Percentiles rank a stretch among this genome's conserved stretches.
These are phyloP conservation scores for Vireo altiloquus DNA, from an alignment of 2,113 vertebrate species.

Conservation along the genomic window DNA sequence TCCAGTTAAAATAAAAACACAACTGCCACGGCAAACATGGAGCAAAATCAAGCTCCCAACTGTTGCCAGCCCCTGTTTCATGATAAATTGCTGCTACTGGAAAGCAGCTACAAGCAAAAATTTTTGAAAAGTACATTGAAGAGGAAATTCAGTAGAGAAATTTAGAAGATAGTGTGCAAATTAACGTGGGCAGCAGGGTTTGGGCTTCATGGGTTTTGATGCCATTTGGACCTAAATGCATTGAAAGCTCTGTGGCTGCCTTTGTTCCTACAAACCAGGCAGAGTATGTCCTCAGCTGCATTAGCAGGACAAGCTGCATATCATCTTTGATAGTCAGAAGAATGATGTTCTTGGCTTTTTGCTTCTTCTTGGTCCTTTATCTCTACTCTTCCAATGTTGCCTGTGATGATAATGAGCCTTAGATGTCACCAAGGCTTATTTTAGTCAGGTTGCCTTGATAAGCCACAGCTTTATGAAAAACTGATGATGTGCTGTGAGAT, in stretches of 20 bases:
- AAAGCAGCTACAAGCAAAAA: not conserved
- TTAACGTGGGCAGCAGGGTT: not conserved
- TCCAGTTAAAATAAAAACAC: slow-evolving; percentile 59
- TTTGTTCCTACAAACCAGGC: not conserved
- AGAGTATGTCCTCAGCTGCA: not conserved
- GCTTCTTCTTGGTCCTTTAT: not conserved
- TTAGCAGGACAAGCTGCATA: not conserved
- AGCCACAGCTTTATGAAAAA: not conserved
- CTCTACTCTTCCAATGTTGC: not conserved
- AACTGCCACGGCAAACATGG: slow-evolving; percentile 2
- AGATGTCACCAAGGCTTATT: not conserved
- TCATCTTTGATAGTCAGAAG: not conserved
- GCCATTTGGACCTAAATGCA: not conserved
- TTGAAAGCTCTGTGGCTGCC: not conserved
- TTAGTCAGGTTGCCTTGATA: not conserved
- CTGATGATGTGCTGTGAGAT: not conserved
- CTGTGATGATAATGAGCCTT: not conserved
- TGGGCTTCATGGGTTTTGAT: not conserved
- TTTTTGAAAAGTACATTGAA: not conserved
- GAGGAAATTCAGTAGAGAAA: not conserved
- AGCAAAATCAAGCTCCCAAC: not conserved
- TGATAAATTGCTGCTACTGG: not conserved
- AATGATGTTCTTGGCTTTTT: not conserved
- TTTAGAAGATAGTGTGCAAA: not conserved
- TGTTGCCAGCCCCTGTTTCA: not conserved